A percentile compares a stretch with the other conserved stretches of the same genome.
Conservation (phyloP, 2,113 vertebrate genomes). For the Aleadryas rufinucha region DNA sequence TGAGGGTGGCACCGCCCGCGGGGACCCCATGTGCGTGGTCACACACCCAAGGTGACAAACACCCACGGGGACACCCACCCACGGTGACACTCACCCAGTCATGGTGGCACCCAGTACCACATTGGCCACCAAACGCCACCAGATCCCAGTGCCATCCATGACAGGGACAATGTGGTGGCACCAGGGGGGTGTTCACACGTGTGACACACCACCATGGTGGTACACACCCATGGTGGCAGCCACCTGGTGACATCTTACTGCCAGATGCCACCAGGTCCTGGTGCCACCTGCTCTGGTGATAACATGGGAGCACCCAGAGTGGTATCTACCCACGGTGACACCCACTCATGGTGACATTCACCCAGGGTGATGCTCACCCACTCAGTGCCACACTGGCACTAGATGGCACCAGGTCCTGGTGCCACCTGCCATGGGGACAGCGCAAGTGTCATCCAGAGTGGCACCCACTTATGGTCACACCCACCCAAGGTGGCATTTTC, state of each 20-base stretch:
- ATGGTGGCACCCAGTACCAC: background rate
- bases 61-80: background rate
- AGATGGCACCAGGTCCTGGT: background rate
- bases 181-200: background rate
- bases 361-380: background rate
- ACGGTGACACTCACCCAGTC: background rate
- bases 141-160: background rate
- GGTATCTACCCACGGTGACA: background rate
- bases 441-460: accelerated
- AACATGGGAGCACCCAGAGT: background rate
- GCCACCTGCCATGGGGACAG: background rate
- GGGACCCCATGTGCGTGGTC: accelerated
- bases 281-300: background rate
- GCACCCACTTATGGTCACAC: background rate
- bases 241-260: background rate
- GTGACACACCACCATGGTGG: background rate
- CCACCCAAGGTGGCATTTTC: background rate
- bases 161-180: background rate
- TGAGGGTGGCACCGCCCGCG: accelerated
- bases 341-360: background rate
- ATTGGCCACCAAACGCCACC: background rate
- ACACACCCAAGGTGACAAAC: background rate
- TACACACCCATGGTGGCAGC: background rate
- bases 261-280: background rate
- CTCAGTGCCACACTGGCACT: background rate